Conservation (phyloP, 1,140 invertebrate genomes). For the Agraylea sexmaculata region DNA sequence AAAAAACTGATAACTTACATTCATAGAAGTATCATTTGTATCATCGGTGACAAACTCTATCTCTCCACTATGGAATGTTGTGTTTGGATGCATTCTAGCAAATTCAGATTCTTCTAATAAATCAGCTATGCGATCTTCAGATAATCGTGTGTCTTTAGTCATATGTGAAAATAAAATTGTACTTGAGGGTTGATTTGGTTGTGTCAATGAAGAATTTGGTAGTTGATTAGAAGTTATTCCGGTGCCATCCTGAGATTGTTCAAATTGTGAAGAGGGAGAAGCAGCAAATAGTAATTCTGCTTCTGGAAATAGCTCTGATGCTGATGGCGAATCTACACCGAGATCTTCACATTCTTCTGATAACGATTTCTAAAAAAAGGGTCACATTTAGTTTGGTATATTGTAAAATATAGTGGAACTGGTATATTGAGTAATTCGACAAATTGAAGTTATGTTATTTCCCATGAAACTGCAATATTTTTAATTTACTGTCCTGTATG, state of each 20-base stretch:
- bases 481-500: no score
- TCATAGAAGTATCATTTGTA: constrained; percentile 15
- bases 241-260: constrained; percentile 26
- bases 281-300: constrained; percentile 54
- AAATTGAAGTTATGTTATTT: no score
- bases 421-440: no score
- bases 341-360: constrained; percentile 67
- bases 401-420: no score
- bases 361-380: constrained; percentile 54
- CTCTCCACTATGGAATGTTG: constrained; percentile 36
- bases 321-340: constrained; percentile 63
- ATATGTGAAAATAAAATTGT: constrained; percentile 5
- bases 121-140: constrained; percentile 25
- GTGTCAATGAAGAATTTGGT: constrained; percentile 26
- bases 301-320: constrained; percentile 64
- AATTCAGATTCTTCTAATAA: constrained; percentile 25
- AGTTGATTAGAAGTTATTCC: constrained; percentile 23
- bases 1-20: constrained; percentile 13
- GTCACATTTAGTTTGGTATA: no score
- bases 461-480: no score
- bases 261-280: constrained; percentile 31
- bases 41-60: constrained; percentile 30
- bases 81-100: constrained; percentile 36
- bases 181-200: constrained; percentile 2
- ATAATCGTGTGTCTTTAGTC: constrained; percentile 9